A percentile compares a stretch with the other conserved stretches of the same genome.
These are phyloP conservation scores for Drosophila lowei DNA, from an alignment of 1,140 invertebrate genomes.

Conservation along the genomic window DNA sequence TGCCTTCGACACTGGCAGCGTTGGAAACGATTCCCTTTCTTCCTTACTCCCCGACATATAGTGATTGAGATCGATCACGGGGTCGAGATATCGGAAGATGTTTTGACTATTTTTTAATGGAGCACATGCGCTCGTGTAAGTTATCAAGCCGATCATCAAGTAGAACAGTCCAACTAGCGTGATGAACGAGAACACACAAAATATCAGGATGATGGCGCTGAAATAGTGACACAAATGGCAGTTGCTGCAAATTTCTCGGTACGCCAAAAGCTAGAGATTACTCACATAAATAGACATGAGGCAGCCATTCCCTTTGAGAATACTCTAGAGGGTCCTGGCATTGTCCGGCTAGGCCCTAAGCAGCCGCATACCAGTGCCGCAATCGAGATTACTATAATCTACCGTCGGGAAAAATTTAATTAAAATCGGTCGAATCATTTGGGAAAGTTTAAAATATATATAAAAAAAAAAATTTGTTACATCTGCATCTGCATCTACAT, in stretches of 20 bases:
- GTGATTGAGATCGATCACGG: conserved; percentile 85
- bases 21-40: conserved; percentile 2
- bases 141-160: conserved; percentile 88
- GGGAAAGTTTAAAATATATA: no score
- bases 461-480: no score
- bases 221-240: conserved; percentile 57
- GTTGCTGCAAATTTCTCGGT: no score
- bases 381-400: conserved; percentile 84
- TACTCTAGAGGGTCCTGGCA: conserved; percentile 89
- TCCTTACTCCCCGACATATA: conserved; percentile 1
- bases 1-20: conserved; percentile 74
- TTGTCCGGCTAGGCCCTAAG: conserved; percentile 92
- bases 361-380: conserved; percentile 92
- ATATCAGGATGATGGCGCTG: conserved; percentile 92
- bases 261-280: conserved; percentile 33
- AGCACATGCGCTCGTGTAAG: conserved; percentile 90
- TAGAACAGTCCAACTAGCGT: conserved; percentile 88
- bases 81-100: conserved; percentile 86
- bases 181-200: conserved; percentile 89
- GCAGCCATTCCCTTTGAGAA: conserved; percentile 93
- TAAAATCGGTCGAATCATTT: no score
- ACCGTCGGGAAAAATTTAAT: no score
- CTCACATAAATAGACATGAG: conserved; percentile 91
- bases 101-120: conserved; percentile 87
- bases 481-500: no score